phyloP scores from a whole-genome alignment of 2,888 invertebrate genomes.

The Conops quadrifasciatus region DNA sequence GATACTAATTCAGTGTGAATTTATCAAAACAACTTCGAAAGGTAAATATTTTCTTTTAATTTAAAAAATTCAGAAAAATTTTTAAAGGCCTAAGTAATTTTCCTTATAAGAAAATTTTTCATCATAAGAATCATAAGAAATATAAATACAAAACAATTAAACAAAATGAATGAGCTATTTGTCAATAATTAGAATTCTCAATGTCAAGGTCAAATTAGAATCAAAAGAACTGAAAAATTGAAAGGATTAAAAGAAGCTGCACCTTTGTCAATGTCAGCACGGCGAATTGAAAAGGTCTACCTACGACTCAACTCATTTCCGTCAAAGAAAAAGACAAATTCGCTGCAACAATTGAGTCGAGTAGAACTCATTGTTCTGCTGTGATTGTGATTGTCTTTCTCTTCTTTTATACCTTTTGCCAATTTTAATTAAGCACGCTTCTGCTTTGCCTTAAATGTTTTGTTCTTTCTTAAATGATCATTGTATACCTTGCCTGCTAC shows the following conservation, averaged over 20 bases:
- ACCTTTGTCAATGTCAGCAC: neutral
- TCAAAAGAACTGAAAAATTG: neutral
- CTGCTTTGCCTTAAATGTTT: neutral
- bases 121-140: constrained; percentile 35
- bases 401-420: neutral
- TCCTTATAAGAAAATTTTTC: too few species aligned
- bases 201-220: neutral
- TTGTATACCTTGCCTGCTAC: neutral
- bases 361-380: constrained; percentile 38
- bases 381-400: constrained; percentile 31
- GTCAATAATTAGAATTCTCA: too few species aligned
- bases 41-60: too few species aligned
- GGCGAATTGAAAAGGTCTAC: too few species aligned
- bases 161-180: neutral
- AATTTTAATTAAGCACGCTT: neutral
- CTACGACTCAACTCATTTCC: too few species aligned
- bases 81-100: too few species aligned
- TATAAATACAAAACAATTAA: neutral
- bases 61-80: too few species aligned
- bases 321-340: constrained; percentile 27
- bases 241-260: neutral
- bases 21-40: too few species aligned
- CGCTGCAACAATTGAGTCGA: constrained; percentile 36
- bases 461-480: constrained; percentile 16
- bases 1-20: too few species aligned